Base-by-base conservation (phyloP, 1,140 invertebrate genomes). In the Probaryconus sp. region DNA sequence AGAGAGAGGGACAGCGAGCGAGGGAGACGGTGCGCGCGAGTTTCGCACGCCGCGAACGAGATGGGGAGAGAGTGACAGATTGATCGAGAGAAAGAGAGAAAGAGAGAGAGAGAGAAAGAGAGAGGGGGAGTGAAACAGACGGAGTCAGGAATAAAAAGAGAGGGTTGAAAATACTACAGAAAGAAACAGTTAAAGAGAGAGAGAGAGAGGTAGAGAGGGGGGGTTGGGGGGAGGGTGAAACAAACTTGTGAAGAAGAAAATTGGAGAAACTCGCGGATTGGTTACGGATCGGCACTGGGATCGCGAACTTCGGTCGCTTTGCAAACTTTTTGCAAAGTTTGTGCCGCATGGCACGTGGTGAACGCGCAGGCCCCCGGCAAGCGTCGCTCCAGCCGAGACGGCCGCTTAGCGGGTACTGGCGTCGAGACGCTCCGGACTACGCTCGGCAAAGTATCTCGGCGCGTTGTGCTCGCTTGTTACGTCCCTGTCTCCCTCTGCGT, bases 351-450 rank as follows among this genome's bases (percentile, higher is more conserved):
- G 74, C 79, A 79, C 81, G 43, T 45, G 28, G 30, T 71, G 56
- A 18, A 69, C 73, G 58, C 78, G 68, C 76, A 76, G 56, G 45
- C 70, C 70, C 68, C 40, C 68, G 48, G 53, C 58, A 55, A n/a
- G 69, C 43, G 65, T 79, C 78, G 81, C 81, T 83, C 83, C 79
- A 84, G 79, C 79, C 83, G 80, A 77, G 78, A 78, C 84, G 85
- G 80, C 82, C 84, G 85, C 83, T 83, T 81, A 81, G 82, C 85
- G 85, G 83, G 80, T 85, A 87, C 85, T 87, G 85, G 76, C 82
- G 77, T 72, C 75, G 78, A 79, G 78, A 81, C 80, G 75, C 81
- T 73, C 73, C 81, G 75, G 68, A 78, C 72, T 48, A 72, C 67
- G 76, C 78, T 68, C 77, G 50, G 48, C 63, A 40, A 65, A 58